Percentiles rank a stretch among this genome's conserved stretches.
Evolutionary conservation across 2,113 vertebrate species (phyloP).

Genomic region (Passer domesticus): DNA sequence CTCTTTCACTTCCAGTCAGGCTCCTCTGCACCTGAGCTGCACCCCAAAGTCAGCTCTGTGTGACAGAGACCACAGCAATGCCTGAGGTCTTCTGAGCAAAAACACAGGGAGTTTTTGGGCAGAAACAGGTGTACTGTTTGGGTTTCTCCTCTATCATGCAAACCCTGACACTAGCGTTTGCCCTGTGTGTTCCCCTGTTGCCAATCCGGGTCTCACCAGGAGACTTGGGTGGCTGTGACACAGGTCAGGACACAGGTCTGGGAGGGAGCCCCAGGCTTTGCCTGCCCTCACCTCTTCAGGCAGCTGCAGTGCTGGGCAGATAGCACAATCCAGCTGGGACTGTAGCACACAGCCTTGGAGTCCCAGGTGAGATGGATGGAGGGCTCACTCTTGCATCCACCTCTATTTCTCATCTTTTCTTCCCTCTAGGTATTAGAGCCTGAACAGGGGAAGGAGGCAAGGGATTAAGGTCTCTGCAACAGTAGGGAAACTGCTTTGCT

Average conservation of each 20-base stretch:
- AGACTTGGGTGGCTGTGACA: neutral
- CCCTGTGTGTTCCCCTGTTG: neutral
- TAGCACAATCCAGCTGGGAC: neutral
- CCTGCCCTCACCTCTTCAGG: neutral
- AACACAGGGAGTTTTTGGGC: neutral
- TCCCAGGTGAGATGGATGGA: neutral
- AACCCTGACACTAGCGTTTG: neutral
- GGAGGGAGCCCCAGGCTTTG: neutral
- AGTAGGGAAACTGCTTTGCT: neutral
- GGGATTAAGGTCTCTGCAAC: neutral
- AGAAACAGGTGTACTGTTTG: neutral
- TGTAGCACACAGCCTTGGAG: neutral
- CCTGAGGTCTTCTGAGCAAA: neutral
- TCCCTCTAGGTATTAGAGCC: neutral
- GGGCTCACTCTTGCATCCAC: neutral
- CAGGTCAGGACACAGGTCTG: neutral
- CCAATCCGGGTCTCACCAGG: neutral
- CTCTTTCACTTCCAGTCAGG: neutral
- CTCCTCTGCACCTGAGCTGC: neutral
- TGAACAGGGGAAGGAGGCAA: neutral
- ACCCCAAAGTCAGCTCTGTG: neutral
- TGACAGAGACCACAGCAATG: neutral
- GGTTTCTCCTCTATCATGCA: neutral
- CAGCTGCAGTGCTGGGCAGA: neutral
- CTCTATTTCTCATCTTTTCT: neutral